These are phyloP conservation scores for Aix galericulata DNA, from an alignment of 2,113 vertebrate genomes.

Conservation along the genomic window DNA sequence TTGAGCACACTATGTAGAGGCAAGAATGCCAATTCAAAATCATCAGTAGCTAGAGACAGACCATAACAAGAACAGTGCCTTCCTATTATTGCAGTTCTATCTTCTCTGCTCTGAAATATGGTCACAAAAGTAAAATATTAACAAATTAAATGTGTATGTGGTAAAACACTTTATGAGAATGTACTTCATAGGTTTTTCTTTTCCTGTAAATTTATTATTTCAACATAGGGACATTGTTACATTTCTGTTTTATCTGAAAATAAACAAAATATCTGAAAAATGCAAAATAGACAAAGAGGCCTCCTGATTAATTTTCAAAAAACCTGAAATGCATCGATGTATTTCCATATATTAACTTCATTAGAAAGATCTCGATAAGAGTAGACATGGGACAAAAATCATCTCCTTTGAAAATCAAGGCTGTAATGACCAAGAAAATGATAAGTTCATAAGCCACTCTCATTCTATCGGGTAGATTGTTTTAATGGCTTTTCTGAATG, in stretches of 20 bases:
- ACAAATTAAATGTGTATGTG: background rate
- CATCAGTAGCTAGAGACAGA: background rate
- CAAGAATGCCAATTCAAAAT: background rate
- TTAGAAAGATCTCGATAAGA: background rate
- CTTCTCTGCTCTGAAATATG: background rate
- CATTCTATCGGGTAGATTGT: background rate
- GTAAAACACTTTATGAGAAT: background rate
- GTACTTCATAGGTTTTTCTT: background rate
- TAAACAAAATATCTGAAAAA: background rate
- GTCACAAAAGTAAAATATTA: background rate
- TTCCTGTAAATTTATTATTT: background rate
- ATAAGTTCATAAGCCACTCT: background rate
- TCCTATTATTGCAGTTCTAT: background rate
- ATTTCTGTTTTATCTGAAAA: background rate
- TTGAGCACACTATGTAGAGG: background rate
- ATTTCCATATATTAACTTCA: background rate
- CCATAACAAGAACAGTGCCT: background rate
- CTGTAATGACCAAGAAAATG: slow-evolving; percentile 14
- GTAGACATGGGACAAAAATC: background rate
- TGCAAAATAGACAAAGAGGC: background rate
- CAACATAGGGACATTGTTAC: background rate
- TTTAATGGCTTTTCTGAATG: slow-evolving; percentile 34
- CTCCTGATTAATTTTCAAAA: background rate
- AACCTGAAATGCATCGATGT: background rate
- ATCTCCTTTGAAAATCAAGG: background rate